Conservation (phyloP, 2,888 invertebrate genomes). For the Fissipunctia ypsillon region DNA sequence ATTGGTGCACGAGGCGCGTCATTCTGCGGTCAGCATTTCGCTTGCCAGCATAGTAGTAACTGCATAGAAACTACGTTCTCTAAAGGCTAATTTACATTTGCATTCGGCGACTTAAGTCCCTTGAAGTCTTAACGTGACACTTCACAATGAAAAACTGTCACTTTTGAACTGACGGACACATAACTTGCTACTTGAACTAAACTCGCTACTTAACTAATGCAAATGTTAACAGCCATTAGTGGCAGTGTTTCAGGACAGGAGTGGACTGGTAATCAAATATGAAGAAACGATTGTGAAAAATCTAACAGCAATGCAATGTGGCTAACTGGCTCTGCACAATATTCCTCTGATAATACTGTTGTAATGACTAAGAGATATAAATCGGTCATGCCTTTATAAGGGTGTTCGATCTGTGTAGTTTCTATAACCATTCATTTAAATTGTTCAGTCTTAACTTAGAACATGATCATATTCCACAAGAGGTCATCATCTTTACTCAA, state of each 20-base stretch:
- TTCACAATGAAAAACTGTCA: background rate
- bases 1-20: background rate
- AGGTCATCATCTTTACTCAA: background rate
- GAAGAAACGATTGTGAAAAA: background rate
- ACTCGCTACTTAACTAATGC: background rate
- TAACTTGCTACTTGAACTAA: background rate
- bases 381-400: background rate
- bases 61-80: background rate
- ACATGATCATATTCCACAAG: background rate
- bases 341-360: background rate
- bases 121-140: background rate
- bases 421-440: background rate
- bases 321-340: background rate
- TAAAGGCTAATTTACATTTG: background rate
- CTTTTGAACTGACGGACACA: background rate
- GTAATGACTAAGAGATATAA: background rate
- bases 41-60: background rate
- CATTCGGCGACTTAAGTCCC: background rate
- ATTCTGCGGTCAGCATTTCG: background rate
- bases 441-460: background rate
- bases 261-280: background rate
- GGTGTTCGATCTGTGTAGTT: background rate
- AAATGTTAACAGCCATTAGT: background rate
- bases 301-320: background rate
- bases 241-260: background rate